Percentiles rank a stretch among this genome's conserved stretches.
Evolutionary conservation across 2,888 invertebrate species (phyloP).

Genomic region (Polyommatus icarus): DNA sequence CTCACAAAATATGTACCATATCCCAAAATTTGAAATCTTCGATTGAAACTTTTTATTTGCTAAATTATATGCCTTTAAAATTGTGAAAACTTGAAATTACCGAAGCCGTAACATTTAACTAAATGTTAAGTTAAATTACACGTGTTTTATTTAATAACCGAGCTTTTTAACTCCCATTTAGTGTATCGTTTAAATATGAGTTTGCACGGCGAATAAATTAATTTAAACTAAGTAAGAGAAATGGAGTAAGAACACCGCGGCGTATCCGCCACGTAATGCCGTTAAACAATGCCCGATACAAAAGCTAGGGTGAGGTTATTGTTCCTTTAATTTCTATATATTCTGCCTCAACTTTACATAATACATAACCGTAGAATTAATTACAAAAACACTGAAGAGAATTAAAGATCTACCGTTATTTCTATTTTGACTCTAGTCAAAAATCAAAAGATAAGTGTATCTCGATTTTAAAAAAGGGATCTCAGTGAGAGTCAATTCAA

Average conservation of each 20-base stretch:
- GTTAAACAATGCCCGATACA: conserved; percentile 68
- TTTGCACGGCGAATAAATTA: conserved; percentile 67
- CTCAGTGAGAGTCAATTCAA: too few species aligned
- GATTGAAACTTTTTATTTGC: background rate
- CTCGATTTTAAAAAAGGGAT: too few species aligned
- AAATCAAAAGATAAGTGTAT: too few species aligned
- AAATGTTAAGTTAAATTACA: conserved; percentile 18
- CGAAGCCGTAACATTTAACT: background rate
- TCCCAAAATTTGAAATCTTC: background rate
- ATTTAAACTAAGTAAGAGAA: conserved; percentile 73
- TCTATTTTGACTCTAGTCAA: too few species aligned
- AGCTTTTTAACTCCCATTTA: conserved; percentile 46
- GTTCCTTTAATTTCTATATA: conserved; percentile 47
- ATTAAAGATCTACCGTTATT: too few species aligned
- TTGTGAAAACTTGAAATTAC: background rate
- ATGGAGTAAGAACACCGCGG: conserved; percentile 67
- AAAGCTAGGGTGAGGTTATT: conserved; percentile 63
- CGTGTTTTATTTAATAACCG: conserved; percentile 24
- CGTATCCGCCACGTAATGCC: conserved; percentile 58
- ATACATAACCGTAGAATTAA: conserved; percentile 31
- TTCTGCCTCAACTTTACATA: conserved; percentile 33
- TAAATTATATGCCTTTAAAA: background rate
- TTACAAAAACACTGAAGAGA: conserved; percentile 9
- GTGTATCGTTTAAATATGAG: conserved; percentile 55
- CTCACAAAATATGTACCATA: too few species aligned